A percentile compares a stretch with the other conserved stretches of the same genome.
Evolutionary conservation across 2,888 invertebrate genomes (phyloP).

Genomic region (Ellobium chinense): DNA sequence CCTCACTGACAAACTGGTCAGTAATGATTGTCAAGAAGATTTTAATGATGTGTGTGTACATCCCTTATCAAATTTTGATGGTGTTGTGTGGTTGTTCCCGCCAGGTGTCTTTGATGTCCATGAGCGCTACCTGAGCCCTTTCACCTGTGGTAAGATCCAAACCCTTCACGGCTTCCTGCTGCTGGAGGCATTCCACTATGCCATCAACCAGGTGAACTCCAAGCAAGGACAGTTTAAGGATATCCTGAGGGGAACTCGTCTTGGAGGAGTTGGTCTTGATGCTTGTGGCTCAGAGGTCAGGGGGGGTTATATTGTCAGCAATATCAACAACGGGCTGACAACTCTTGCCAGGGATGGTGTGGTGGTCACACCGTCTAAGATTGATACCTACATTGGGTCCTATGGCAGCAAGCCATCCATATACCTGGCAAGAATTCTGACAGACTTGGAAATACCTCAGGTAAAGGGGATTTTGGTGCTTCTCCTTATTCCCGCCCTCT

Average conservation of each 20-base stretch:
- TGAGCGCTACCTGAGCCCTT: conserved; percentile 58
- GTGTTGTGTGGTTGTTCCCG: conserved; percentile 13
- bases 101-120: conserved; percentile 76
- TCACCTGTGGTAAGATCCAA: conserved; percentile 72
- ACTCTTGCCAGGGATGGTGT: conserved; percentile 58
- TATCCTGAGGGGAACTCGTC: conserved; percentile 63
- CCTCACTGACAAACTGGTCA: too few relatives aligned
- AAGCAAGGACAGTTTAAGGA: conserved; percentile 70
- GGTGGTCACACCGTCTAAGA: conserved; percentile 57
- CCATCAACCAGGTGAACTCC: conserved; percentile 67
- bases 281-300: conserved; percentile 69
- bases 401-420: conserved; percentile 67
- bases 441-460: conserved; percentile 66
- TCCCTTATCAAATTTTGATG: too few relatives aligned
- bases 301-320: conserved; percentile 72
- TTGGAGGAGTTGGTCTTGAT: conserved; percentile 74
- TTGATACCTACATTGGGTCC: conserved; percentile 70
- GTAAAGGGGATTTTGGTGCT: too few relatives aligned
- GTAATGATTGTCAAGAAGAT: too few relatives aligned
- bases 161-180: conserved; percentile 72
- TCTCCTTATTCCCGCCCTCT: too few relatives aligned
- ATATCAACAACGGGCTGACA: conserved; percentile 68
- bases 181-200: conserved; percentile 75
- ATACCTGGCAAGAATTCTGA: conserved; percentile 67
- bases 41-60: too few relatives aligned